Evolutionary conservation across 2,113 vertebrate genomes (phyloP).

Genomic region (Microtus montanus): DNA sequence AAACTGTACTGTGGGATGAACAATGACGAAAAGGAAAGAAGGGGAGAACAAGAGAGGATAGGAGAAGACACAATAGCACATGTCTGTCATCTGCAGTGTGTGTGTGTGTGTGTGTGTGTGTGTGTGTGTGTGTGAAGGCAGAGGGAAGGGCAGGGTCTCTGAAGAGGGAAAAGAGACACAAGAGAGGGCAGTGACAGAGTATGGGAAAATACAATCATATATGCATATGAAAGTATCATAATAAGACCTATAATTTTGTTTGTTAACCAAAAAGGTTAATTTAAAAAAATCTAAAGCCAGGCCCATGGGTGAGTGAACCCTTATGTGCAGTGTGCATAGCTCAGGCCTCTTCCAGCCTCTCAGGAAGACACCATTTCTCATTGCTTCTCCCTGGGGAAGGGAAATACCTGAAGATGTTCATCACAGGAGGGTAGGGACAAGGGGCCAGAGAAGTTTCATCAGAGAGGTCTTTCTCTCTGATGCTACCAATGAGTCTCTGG

Average conservation of each 20-base stretch:
- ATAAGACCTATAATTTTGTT: background rate
- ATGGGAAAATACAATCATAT: background rate
- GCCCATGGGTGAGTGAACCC: background rate
- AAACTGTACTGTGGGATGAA: too few species aligned
- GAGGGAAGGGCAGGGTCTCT: background rate
- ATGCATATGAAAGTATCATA: background rate
- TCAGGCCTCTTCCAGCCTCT: background rate
- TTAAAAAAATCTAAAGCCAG: background rate
- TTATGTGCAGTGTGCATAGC: background rate
- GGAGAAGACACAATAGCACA: too few species aligned
- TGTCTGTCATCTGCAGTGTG: background rate
- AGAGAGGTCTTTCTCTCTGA: background rate
- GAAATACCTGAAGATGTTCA: background rate
- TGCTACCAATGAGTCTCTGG: rapidly evolving
- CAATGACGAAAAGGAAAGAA: background rate
- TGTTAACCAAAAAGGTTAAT: background rate
- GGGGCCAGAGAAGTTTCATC: background rate
- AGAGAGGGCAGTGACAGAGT: background rate
- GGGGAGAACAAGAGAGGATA: background rate
- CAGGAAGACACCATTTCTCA: background rate
- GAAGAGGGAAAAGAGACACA: background rate
- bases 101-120: too few species aligned
- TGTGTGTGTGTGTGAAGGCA: background rate
- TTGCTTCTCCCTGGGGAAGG: background rate
- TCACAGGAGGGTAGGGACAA: rapidly evolving